A percentile compares a stretch with the other conserved stretches of the same genome.
Evolutionary conservation across 2,113 vertebrate species (phyloP).

Genomic region (Cinclus cinclus): DNA sequence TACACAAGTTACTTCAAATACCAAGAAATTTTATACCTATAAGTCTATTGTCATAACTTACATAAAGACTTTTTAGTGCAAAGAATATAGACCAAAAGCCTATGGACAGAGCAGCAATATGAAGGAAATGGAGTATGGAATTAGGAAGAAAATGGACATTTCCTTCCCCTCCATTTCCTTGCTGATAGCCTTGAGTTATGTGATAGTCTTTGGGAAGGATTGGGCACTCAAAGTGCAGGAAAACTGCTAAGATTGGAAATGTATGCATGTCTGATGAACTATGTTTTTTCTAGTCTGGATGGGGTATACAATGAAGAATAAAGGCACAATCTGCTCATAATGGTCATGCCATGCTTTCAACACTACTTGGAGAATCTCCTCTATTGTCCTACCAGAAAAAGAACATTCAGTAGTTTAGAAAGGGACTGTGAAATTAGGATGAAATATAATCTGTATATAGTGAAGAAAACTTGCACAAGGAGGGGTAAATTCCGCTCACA

Average conservation of each 20-base stretch:
- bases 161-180: background rate
- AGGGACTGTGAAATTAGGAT: background rate
- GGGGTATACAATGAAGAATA: background rate
- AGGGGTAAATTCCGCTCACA: background rate
- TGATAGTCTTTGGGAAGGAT: background rate
- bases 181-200: background rate
- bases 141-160: background rate
- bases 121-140: background rate
- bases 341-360: background rate
- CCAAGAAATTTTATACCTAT: fast-evolving
- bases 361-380: background rate
- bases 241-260: background rate
- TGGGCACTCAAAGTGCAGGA: background rate
- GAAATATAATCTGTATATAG: background rate
- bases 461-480: background rate
- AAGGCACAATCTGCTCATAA: background rate
- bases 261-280: background rate
- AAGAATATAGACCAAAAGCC: background rate
- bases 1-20: background rate
- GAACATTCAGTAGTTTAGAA: background rate
- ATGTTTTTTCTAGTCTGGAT: background rate
- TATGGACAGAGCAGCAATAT: background rate
- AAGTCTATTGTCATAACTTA: background rate
- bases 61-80: background rate
- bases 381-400: background rate